These are phyloP conservation scores for Momotus momota DNA, from an alignment of 2,797 vertebrate species.

Conservation along the genomic window DNA sequence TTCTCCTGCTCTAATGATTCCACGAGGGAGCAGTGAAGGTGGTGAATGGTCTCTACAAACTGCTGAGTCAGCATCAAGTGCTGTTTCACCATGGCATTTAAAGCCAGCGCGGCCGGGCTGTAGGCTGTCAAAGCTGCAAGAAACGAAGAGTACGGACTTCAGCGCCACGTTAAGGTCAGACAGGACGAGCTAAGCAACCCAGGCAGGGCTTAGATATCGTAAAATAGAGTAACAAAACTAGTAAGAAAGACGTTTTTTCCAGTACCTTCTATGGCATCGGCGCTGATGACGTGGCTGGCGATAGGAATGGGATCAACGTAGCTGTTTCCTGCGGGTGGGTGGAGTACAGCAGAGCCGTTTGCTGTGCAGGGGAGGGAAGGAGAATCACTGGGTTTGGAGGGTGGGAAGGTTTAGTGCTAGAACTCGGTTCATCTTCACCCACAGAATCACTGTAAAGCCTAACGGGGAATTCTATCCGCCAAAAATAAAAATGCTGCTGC, in stretches of 20 bases:
- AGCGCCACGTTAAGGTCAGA: accelerated
- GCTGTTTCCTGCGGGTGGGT: conserved; percentile 44
- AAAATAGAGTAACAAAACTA: accelerated
- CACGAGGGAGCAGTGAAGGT: conserved; percentile 81
- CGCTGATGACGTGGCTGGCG: conserved; percentile 75
- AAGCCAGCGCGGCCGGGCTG: conserved; percentile 76
- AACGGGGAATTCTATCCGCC: background rate
- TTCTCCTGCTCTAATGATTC: conserved; percentile 80
- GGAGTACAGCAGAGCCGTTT: conserved; percentile 4
- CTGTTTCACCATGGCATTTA: conserved; percentile 87
- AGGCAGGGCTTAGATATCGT: no score
- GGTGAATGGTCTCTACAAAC: conserved; percentile 79
- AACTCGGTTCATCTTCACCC: background rate
- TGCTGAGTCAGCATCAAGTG: conserved; percentile 83
- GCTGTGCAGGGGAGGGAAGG: background rate
- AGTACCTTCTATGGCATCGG: conserved; percentile 87
- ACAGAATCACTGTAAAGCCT: background rate
- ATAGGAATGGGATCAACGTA: conserved; percentile 77
- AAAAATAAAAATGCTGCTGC: background rate
- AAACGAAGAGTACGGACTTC: accelerated
- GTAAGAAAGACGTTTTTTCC: accelerated
- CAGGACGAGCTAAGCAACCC: accelerated
- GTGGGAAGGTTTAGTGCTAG: background rate
- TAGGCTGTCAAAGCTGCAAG: conserved; percentile 81
- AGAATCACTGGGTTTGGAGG: background rate